A percentile compares a stretch with the other conserved stretches of the same genome.
These are phyloP conservation scores for Ctenopoma kingsleyae DNA, from an alignment of 2,797 vertebrate genomes.

Conservation along the genomic window DNA sequence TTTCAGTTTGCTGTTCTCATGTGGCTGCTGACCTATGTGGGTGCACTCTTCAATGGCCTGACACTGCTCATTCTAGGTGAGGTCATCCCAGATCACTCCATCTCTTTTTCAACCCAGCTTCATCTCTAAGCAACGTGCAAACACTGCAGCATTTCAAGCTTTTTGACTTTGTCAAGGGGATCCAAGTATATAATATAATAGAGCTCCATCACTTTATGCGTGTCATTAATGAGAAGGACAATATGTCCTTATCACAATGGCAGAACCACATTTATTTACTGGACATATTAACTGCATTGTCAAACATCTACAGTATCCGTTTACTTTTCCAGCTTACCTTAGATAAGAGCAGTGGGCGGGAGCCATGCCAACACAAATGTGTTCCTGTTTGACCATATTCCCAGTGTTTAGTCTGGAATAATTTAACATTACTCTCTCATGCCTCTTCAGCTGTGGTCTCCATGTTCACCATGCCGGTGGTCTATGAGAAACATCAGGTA, in stretches of 20 bases:
- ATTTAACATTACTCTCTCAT: conserved; percentile 48
- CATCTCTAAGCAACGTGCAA: not conserved
- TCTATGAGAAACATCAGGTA: conserved; percentile 99
- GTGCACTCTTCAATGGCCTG: conserved; percentile 99
- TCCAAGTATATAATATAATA: not conserved
- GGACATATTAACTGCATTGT: conserved; percentile 11
- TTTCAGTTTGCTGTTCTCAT: conserved; percentile 98
- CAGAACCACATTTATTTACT: conserved; percentile 6
- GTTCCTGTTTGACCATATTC: conserved; percentile 41
- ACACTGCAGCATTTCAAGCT: not conserved
- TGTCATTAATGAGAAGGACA: not conserved
- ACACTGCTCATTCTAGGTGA: conserved; percentile 98
- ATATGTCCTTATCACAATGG: conserved; percentile 6
- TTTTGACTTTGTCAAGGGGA: not conserved
- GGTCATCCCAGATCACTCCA: conserved; percentile 45
- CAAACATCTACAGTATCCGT: conserved; percentile 8
- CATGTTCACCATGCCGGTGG: conserved; percentile 97
- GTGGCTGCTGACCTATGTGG: conserved; percentile 99
- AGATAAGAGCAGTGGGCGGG: conserved; percentile 47
- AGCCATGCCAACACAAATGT: conserved; percentile 22
- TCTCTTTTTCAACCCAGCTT: not conserved
- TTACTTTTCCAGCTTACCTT: conserved; percentile 58
- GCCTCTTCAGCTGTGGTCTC: conserved; percentile 91
- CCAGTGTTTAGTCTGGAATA: conserved; percentile 32
- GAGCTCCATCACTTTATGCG: not conserved